Conservation (phyloP, 2,113 vertebrate species). For the Acanthochromis polyacanthus region DNA sequence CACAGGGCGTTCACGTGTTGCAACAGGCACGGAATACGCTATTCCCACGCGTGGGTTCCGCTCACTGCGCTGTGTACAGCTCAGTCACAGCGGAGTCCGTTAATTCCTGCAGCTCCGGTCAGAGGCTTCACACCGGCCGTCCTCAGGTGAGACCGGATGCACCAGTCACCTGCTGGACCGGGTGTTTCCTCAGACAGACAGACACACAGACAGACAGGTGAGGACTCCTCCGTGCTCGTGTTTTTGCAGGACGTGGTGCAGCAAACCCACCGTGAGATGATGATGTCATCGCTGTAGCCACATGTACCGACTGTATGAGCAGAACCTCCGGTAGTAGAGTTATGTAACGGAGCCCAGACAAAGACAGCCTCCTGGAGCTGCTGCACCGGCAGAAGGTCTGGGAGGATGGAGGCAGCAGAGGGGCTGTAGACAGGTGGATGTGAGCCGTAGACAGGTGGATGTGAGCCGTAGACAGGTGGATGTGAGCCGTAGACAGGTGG, state of each 20-base stretch:
- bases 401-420: no score
- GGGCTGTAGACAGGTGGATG: slow-evolving; percentile 8
- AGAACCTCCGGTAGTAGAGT: slow-evolving; percentile 78
- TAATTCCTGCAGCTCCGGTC: no score
- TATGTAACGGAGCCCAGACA: slow-evolving; percentile 78
- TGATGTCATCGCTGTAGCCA: slow-evolving; percentile 86
- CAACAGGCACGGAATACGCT: slow-evolving; percentile 70
- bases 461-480: no score
- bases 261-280: slow-evolving; percentile 70
- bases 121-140: slow-evolving; percentile 29
- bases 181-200: slow-evolving; percentile 74
- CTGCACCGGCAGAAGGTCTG: slow-evolving; percentile 23
- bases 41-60: slow-evolving; percentile 68
- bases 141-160: slow-evolving; percentile 45
- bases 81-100: not conserved
- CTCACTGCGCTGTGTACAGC: slow-evolving; percentile 47
- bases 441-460: slow-evolving; percentile 1
- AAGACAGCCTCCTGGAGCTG: slow-evolving; percentile 49
- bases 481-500: no score
- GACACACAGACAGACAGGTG: slow-evolving; percentile 39
- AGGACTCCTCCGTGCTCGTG: slow-evolving; percentile 33
- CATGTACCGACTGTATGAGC: slow-evolving; percentile 70
- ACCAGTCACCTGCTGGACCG: slow-evolving; percentile 51
- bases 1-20: slow-evolving; percentile 83
- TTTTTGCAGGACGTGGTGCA: slow-evolving; percentile 60